Conservation (phyloP, 2,797 vertebrate species). For the Amniataba percoides region DNA sequence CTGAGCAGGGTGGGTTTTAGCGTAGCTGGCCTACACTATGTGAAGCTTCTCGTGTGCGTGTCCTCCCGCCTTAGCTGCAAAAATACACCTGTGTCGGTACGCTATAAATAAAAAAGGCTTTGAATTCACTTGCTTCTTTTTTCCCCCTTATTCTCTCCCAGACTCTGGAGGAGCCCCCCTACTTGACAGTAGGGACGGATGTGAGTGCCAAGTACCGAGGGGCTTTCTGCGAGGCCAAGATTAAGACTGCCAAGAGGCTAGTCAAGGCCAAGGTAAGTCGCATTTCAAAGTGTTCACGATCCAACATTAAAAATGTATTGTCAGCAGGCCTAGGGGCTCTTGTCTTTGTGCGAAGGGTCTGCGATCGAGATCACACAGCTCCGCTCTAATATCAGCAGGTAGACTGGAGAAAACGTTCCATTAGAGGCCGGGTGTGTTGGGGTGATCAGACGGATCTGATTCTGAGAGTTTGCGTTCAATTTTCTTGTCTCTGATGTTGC, state of each 20-base stretch:
- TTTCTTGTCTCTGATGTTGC: slow-evolving; percentile 10
- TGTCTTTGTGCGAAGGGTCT: slow-evolving; percentile 25
- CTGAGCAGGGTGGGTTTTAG: slow-evolving; percentile 63
- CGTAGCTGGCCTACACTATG: slow-evolving; percentile 41
- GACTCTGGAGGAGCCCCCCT: slow-evolving; percentile 89
- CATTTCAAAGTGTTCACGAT: slow-evolving; percentile 47
- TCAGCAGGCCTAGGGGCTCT: slow-evolving; percentile 1
- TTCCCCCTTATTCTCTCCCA: slow-evolving; percentile 49
- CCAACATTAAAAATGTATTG: slow-evolving; percentile 42
- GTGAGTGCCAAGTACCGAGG: slow-evolving; percentile 90
- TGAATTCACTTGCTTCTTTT: slow-evolving; percentile 28
- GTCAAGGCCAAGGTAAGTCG: slow-evolving; percentile 90
- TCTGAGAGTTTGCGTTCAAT: slow-evolving; percentile 11
- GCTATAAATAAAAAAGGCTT: slow-evolving; percentile 31
- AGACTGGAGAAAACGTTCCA: background rate
- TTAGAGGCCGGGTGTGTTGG: background rate
- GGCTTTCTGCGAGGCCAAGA: slow-evolving; percentile 90
- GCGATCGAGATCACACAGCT: slow-evolving; percentile 27
- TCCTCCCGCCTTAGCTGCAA: slow-evolving; percentile 33
- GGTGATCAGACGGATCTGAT: slow-evolving; percentile 5
- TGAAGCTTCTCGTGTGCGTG: slow-evolving; percentile 37
- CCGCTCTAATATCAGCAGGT: slow-evolving; percentile 18
- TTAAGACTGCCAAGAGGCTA: slow-evolving; percentile 88
- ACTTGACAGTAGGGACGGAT: slow-evolving; percentile 89
- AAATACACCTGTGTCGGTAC: slow-evolving; percentile 52